Conservation (phyloP, 2,113 vertebrate genomes). For the Silurus asotus region DNA sequence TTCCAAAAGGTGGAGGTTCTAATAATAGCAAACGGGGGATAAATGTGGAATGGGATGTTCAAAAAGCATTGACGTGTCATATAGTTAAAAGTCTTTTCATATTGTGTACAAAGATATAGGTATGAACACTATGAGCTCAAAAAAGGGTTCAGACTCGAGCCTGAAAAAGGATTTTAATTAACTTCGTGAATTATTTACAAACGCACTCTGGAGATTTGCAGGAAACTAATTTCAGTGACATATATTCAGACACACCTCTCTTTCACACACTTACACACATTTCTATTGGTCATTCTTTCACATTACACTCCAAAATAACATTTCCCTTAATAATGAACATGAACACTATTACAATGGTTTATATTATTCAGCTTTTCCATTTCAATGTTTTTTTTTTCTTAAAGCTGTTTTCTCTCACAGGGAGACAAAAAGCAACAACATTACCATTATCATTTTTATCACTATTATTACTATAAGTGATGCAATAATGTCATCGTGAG, state of each 20-base stretch:
- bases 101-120: neutral
- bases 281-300: conserved; percentile 30
- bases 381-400: conserved; percentile 2
- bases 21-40: no score
- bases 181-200: conserved; percentile 66
- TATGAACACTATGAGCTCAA: neutral
- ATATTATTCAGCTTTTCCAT: conserved; percentile 64
- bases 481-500: conserved; percentile 13
- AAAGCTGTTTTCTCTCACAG: conserved; percentile 26
- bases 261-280: conserved; percentile 36
- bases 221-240: conserved; percentile 53
- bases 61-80: no score
- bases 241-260: conserved; percentile 29
- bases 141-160: conserved; percentile 26
- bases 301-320: conserved; percentile 51
- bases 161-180: conserved; percentile 65
- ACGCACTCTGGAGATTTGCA: conserved; percentile 49
- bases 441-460: neutral
- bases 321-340: conserved; percentile 51
- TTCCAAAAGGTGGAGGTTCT: no score
- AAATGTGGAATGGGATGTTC: no score
- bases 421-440: neutral
- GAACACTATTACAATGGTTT: conserved; percentile 67
- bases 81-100: no score
- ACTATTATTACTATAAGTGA: conserved; percentile 12